These are phyloP conservation scores for Volucella inflata DNA, from an alignment of 2,888 invertebrate genomes.

Conservation along the genomic window DNA sequence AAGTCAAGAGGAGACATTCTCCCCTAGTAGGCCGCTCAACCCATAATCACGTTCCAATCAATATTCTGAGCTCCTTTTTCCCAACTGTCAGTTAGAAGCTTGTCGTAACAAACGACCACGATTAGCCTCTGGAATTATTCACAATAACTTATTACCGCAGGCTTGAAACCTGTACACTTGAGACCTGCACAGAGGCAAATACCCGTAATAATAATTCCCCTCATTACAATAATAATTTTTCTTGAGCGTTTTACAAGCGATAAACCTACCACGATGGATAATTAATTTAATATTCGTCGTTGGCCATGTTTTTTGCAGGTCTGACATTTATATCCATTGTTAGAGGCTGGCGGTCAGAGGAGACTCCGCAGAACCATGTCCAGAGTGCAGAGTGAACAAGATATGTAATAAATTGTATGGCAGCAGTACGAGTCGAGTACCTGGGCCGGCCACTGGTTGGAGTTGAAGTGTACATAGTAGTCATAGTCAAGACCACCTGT, in stretches of 20 bases:
- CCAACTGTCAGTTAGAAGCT: conserved; percentile 17
- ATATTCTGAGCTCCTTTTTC: conserved; percentile 24
- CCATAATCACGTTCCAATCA: conserved; percentile 32
- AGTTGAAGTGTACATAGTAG: neutral
- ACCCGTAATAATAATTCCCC: conserved; percentile 34
- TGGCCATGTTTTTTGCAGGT: conserved; percentile 23
- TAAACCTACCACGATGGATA: conserved; percentile 63
- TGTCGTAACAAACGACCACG: conserved; percentile 48
- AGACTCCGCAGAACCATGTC: conserved; percentile 7
- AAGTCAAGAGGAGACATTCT: no score
- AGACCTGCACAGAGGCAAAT: conserved; percentile 36
- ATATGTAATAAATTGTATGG: conserved; percentile 43
- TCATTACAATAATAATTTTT: conserved; percentile 62
- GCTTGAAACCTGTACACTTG: conserved; percentile 20
- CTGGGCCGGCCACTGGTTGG: neutral
- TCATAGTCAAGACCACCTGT: conserved; percentile 48
- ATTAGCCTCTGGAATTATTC: conserved; percentile 63
- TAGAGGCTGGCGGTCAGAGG: conserved; percentile 11
- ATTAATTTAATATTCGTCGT: conserved; percentile 65
- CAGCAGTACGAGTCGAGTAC: neutral
- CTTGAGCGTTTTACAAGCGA: conserved; percentile 50
- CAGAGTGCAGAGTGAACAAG: conserved; percentile 24
- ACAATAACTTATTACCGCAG: conserved; percentile 55
- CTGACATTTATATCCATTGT: conserved; percentile 41
- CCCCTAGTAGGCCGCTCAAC: neutral